Evolutionary conservation across 2,888 invertebrate genomes (phyloP), one percentile per base, ranked within the genome.

Genomic region (Phrixothrix hirtus): DNA sequence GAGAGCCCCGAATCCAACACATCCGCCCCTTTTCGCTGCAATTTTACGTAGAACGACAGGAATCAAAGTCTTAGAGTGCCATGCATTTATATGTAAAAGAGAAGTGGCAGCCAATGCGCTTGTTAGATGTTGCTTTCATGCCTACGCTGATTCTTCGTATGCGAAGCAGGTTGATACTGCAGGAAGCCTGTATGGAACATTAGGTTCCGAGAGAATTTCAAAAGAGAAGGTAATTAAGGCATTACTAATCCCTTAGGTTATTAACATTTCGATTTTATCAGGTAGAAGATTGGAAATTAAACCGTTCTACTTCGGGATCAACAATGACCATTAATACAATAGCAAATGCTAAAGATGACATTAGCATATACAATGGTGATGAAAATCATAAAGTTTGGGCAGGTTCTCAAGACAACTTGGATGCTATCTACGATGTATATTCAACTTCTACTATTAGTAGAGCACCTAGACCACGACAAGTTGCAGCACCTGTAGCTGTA

Each of bases 41-140:
- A 97, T 99, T 57, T 80, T 99, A 64, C 84, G 98, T 37, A 84
- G 98, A 60, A 97, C 96, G 35, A 90, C 92, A 38, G 98, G 98
- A 43, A 96, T 98, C 65, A 97, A 97, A 78, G 96, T 96, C 47
- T 82, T 99, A 58, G 99, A 99, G 79, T 98, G 98, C 79, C 98
- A 99, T 79, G 95, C 96, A 58, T 98, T 99, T 77, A 94, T 99
- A 70, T 95, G 96, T 78, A 93, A 95, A 66, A 86, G 95, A 49
- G 94, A 95, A 75, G 91, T 94, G 72, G 97, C 98, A 35, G 98
- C 98, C 58, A 95, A 98, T 77, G 97, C 98, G 64, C 83, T 99
- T 70, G 97, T 97, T 59, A 83, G 95, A 66, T 95, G 95, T 77
- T 96, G 95, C 78, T 97, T 97, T 78, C 96, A 96, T 78, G 95